Evolutionary conservation across 2,888 invertebrate genomes (phyloP).

Genomic region (Volucella zonaria): DNA sequence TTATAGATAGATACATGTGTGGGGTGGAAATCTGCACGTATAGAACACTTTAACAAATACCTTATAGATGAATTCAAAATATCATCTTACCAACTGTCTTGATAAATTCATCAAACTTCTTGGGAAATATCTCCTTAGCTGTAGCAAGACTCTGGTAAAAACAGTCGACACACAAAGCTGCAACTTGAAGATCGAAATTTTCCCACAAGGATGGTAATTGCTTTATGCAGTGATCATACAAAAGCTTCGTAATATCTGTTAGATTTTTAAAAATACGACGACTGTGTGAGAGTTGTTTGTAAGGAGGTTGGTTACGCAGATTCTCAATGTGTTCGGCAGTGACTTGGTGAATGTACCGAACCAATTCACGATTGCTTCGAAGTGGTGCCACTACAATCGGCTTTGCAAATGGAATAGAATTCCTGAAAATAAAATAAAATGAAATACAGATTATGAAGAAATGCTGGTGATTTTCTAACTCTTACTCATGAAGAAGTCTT

Average conservation of each 20-base stretch:
- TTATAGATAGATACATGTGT: conserved; percentile 74
- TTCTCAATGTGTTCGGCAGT: conserved; percentile 76
- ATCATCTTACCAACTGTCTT: conserved; percentile 78
- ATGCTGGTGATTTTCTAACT: background rate
- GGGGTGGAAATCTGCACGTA: conserved; percentile 74
- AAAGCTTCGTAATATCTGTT: conserved; percentile 78
- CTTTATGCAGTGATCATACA: conserved; percentile 83
- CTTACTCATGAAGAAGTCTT: conserved; percentile 79
- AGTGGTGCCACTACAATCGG: conserved; percentile 82
- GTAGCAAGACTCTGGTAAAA: conserved; percentile 82
- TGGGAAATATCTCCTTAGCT: conserved; percentile 78
- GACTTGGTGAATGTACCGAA: conserved; percentile 84
- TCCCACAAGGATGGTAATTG: conserved; percentile 83
- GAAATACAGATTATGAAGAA: background rate
- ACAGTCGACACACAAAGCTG: conserved; percentile 84
- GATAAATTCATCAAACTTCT: conserved; percentile 79
- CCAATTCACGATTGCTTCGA: conserved; percentile 84
- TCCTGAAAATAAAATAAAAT: conserved; percentile 77
- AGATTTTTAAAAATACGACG: conserved; percentile 78
- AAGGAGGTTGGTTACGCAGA: conserved; percentile 79
- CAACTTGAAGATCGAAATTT: conserved; percentile 83
- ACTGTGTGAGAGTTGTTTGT: conserved; percentile 80
- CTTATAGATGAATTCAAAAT: background rate
- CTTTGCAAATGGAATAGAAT: conserved; percentile 83
- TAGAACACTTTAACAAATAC: background rate